Evolutionary conservation across 2,113 vertebrate species (phyloP), one percentile per base, ranked within the genome.

Genomic region (Pelodiscus sinensis): DNA sequence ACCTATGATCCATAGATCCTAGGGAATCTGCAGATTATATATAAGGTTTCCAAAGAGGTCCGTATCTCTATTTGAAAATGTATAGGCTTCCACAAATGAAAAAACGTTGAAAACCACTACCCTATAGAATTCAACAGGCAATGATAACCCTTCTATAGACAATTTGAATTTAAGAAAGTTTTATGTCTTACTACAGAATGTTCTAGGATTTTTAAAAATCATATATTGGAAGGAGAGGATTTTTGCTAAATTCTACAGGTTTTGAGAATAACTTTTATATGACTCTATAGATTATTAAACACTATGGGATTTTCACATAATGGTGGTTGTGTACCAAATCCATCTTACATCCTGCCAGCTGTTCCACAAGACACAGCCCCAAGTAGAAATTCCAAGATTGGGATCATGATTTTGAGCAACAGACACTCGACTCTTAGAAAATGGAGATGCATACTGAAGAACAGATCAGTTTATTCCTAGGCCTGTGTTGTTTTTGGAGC

Each of bases 351-450:
- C 62, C 82, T 55, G 21, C 14, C 29, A 85, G 50, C 54, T 86
- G 77, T 52, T 87, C 83, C 35, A 7, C 44, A 35, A 85, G 71
- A 58, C 57, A 6, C 56, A 65, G 14, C 29, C 29, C 62, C 29
- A 65, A 65, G 62, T n/a, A 86, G 83, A 77, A 89, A 94, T 92
- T 89, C 84, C 81, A 2, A 71, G 77, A 71, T 86, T 94, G 89
- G 22, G 68, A 88, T 62, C 71, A 71, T 62, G 90, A 93, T 88
- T 82, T 85, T 65, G 77, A 88, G 83, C 71, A 94, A 92, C 71
- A 89, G 94, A 52, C 14, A 85, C 82, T 68, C 55, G 68, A 13
- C 78, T 25, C 12, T 31, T 71, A 71, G 81, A 86, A 94, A 92
- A 1, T 21, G 71, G 89, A 82, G 85, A 81, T 89, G 71, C 86